phyloP scores from a whole-genome alignment of 1,140 invertebrate genomes.

The Drosophila parabipectinata region DNA sequence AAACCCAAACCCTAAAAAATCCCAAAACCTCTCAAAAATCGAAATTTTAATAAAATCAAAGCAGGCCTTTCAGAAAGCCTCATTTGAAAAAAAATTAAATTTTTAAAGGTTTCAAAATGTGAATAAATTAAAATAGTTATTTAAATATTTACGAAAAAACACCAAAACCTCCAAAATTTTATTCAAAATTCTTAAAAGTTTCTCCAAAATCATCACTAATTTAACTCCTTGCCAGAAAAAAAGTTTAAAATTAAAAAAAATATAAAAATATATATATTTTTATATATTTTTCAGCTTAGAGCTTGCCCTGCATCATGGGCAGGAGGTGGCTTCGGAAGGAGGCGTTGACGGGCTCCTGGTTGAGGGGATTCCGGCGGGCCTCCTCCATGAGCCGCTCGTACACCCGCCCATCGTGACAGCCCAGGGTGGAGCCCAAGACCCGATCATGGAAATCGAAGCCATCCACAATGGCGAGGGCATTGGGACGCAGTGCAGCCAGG shows the following conservation, averaged over 20 bases:
- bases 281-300: slow-evolving; percentile 80
- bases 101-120: too few relatives aligned
- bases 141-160: background rate
- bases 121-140: background rate
- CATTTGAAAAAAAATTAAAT: too few relatives aligned
- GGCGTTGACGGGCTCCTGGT: slow-evolving; percentile 90
- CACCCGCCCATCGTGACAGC: slow-evolving; percentile 95
- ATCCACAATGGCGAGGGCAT: slow-evolving; percentile 95
- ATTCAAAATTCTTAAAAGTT: too few relatives aligned
- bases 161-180: too few relatives aligned
- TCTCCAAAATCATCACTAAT: too few relatives aligned
- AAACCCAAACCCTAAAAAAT: too few relatives aligned
- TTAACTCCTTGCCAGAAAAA: too few relatives aligned
- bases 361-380: slow-evolving; percentile 93
- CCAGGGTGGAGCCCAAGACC: slow-evolving; percentile 92
- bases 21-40: too few relatives aligned
- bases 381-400: slow-evolving; percentile 94
- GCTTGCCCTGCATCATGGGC: slow-evolving; percentile 89
- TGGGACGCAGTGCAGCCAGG: slow-evolving; percentile 89
- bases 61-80: too few relatives aligned
- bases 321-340: slow-evolving; percentile 90
- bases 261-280: background rate
- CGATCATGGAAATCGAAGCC: slow-evolving; percentile 95
- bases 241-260: background rate
- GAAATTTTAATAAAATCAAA: too few relatives aligned